Base-by-base conservation (phyloP, 2,888 invertebrate species). In the Elmis aenea region DNA sequence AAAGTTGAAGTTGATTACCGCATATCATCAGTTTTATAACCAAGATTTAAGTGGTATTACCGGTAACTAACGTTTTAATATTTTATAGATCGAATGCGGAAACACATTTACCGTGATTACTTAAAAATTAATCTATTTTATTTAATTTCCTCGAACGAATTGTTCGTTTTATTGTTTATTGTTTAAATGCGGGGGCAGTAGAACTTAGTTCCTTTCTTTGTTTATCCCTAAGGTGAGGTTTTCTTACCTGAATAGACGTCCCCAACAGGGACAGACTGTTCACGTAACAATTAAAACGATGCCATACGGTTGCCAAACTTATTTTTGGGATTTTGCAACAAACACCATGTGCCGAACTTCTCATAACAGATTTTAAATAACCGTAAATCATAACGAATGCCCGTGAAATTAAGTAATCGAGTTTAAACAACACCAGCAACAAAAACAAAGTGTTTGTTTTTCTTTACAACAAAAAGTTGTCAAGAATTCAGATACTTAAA, bases 1-100 rank as follows among this genome's bases (percentile, higher is more conserved):
- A 60, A 60, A 61, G 61, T 61, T 54, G 53, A 52, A 22, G 25
- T 28, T 30, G 36, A 38, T 48, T 48, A 45, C 43, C 29, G 48
- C 47, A 40, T 35, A 51, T 51, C 42, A 45, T 27, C 26, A 34
- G 39, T 38, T 41, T 38, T 39, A 29, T 35, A 28, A 30, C 20
- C 27, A 16, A 23, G 11, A 21, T 29, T 26, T 42, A 23, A 26
- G 34, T 20, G 5, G 5, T 29, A 18, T 18, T 16, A 9, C 26
- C 26, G n/a, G n/a, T n/a, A n/a, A n/a, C n/a, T n/a, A n/a, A 13
- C n/a, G 15, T 26, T 26, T 26, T 21, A 28, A 28, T 28, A 28
- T 20, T 18, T 8, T 9, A 26, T n/a, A n/a, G n/a, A n/a, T n/a
- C n/a, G n/a, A n/a, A n/a, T 11, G 3, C 26, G 26, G 26, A 26